Conservation (phyloP, 2,113 vertebrate genomes). For the Montifringilla adamsi region DNA sequence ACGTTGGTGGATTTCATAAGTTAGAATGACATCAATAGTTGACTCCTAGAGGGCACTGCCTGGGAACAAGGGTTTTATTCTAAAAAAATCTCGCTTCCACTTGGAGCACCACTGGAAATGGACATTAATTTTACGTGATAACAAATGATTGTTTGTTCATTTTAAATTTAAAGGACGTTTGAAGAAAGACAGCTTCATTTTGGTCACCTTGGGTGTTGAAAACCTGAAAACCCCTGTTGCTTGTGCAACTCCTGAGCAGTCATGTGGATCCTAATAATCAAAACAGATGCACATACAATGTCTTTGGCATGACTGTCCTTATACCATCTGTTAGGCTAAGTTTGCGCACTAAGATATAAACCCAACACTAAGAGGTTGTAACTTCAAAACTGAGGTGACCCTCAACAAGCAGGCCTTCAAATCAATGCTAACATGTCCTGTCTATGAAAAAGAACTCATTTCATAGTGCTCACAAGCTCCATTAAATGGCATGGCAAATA, state of each 20-base stretch:
- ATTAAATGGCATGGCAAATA: neutral
- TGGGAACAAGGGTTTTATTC: conserved; percentile 42
- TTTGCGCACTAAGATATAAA: conserved; percentile 6
- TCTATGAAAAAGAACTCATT: neutral
- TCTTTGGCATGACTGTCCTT: neutral
- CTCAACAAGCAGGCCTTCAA: neutral
- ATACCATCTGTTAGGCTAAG: neutral
- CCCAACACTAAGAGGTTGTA: neutral
- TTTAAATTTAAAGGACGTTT: neutral
- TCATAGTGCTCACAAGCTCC: neutral
- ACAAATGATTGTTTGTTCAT: conserved; percentile 59
- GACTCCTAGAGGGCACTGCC: conserved; percentile 48
- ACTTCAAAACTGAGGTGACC: neutral
- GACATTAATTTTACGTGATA: neutral
- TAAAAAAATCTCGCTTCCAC: conserved; percentile 26
- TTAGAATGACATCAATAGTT: conserved; percentile 62
- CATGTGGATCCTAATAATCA: conserved; percentile 28
- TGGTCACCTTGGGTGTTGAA: neutral
- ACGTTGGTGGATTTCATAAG: conserved; percentile 60
- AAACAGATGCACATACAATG: conserved; percentile 1
- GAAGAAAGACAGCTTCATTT: conserved; percentile 9
- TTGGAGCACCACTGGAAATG: conserved; percentile 32
- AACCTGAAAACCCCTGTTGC: neutral
- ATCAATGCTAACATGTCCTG: neutral
- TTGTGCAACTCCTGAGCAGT: conserved; percentile 3